Evolutionary conservation across 53 echinoderm and acorn worm genomes (phyloP), one percentile per base, ranked within the genome.

Genomic region (Paracentrotus lividus): DNA sequence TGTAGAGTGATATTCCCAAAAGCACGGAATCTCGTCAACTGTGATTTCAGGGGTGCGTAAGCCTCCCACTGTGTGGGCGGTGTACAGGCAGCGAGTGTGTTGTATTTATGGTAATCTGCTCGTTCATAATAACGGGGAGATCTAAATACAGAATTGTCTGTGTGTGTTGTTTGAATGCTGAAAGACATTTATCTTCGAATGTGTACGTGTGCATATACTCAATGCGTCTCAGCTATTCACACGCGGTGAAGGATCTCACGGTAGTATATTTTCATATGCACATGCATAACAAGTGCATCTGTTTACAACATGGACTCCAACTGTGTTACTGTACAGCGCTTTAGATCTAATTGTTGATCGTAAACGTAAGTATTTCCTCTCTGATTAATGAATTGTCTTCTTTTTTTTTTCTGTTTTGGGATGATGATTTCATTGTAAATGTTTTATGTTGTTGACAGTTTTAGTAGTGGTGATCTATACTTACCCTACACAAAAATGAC

Each of bases 351-450:
- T 14, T 76, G 21, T 16, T 47, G 47, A n/a, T 15, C 47, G 1
- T 45, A n/a, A 78, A 81, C n/a, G 81, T 81, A 47, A 81, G 81
- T 81, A 81, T n/a, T n/a, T n/a, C n/a, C n/a, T n/a, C n/a, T n/a
- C n/a, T n/a, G n/a, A n/a, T n/a, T n/a, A n/a, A n/a, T n/a, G n/a
- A n/a, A n/a, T n/a, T n/a, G n/a, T n/a, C n/a, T n/a, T n/a, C n/a
- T n/a, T n/a, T n/a, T n/a, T n/a, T n/a, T n/a, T n/a, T n/a, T n/a
- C n/a, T n/a, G n/a, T n/a, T n/a, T n/a, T n/a, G n/a, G n/a, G n/a
- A n/a, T n/a, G n/a, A n/a, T 13, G 54, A 8, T 61, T 61, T n/a
- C 26, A n/a, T 61, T 27, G 26, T 26, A 24, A 26, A 40, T 40
- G 72, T 20, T 1, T 64, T 64, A n/a, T n/a, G n/a, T n/a, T n/a